Percentiles rank a stretch among this genome's conserved stretches.
Evolutionary conservation across 2,888 invertebrate species (phyloP).

Genomic region (Dasysyrphus tricinctus): DNA sequence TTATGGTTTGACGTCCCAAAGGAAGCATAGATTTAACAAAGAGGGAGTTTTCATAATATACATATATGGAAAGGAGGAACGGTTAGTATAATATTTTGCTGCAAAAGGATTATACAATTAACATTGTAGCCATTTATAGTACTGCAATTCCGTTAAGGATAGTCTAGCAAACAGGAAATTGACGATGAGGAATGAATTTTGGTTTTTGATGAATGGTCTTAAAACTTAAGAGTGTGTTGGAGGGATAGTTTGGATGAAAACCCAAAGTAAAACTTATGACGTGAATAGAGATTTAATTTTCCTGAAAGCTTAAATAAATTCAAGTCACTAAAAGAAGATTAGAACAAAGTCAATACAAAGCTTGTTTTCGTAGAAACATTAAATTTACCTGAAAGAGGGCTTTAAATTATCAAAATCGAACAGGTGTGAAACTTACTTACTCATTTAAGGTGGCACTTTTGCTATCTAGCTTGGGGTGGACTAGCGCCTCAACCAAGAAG

Average conservation of each 20-base stretch:
- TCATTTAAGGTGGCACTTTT: no score
- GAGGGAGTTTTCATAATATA: not conserved
- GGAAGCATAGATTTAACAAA: constrained; percentile 34
- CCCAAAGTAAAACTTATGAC: no score
- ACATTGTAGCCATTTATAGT: constrained; percentile 33
- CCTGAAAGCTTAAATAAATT: no score
- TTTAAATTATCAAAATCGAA: no score
- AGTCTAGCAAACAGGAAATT: constrained; percentile 13
- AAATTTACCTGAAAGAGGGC: no score
- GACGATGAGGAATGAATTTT: constrained; percentile 28
- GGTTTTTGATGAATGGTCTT: not conserved
- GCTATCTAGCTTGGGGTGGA: no score
- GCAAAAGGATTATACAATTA: constrained; percentile 52
- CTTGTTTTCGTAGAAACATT: no score
- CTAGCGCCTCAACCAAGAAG: no score
- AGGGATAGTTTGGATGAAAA: not conserved
- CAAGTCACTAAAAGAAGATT: no score
- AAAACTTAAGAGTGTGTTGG: not conserved
- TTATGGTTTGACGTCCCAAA: constrained; percentile 55
- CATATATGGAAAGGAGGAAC: not conserved
- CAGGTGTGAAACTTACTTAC: no score
- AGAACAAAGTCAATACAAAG: no score
- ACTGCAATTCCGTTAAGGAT: constrained; percentile 39
- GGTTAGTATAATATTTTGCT: constrained; percentile 7
- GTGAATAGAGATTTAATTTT: no score